These are phyloP conservation scores for Fragum sueziense DNA, from an alignment of 2,888 invertebrate species.

Conservation along the genomic window DNA sequence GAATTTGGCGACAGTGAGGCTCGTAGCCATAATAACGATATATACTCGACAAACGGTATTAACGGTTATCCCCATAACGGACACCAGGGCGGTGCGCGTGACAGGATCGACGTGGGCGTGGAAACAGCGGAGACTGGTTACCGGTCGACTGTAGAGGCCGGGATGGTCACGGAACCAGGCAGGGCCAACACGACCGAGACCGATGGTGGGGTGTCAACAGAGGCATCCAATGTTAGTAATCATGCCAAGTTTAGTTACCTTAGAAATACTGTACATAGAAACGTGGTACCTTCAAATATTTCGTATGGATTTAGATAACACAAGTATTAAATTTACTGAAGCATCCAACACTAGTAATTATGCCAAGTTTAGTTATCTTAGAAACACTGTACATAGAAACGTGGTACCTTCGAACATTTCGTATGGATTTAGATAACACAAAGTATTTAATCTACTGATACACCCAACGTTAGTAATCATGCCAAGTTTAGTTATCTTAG, in stretches of 20 bases:
- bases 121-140: background rate
- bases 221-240: background rate
- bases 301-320: slow-evolving; percentile 12
- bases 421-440: slow-evolving; percentile 9
- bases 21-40: background rate
- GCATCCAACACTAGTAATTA: background rate
- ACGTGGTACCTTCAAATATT: background rate
- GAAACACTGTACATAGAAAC: background rate
- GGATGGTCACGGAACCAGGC: background rate
- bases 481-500: background rate
- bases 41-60: background rate
- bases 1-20: background rate
- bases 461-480: background rate
- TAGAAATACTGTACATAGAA: background rate
- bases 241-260: background rate
- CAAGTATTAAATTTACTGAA: no score
- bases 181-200: background rate
- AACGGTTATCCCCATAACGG: background rate
- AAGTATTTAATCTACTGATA: no score
- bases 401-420: background rate
- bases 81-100: background rate
- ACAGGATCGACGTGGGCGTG: background rate
- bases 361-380: background rate
- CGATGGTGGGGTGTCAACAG: slow-evolving; percentile 1
- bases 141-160: slow-evolving; percentile 3